phyloP scores from a whole-genome alignment of 2,797 vertebrate species.

The Morus bassanus region DNA sequence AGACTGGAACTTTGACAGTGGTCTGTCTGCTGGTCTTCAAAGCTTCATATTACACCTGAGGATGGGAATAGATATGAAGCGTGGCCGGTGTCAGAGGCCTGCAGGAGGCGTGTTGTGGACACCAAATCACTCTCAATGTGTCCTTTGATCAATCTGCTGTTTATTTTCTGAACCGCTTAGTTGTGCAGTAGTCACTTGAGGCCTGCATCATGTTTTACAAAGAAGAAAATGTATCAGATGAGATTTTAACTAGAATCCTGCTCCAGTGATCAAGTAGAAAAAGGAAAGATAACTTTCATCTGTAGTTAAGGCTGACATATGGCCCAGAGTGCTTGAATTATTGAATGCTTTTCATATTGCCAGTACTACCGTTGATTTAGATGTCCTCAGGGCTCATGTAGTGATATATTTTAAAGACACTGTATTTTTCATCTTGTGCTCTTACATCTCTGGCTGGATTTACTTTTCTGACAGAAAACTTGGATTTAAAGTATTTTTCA shows the following conservation, averaged over 20 bases:
- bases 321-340: conserved; percentile 10
- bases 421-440: background rate
- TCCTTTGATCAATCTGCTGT: background rate
- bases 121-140: background rate
- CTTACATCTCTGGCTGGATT: background rate
- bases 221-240: background rate
- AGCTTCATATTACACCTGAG: background rate
- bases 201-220: background rate
- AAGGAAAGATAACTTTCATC: conserved; percentile 9
- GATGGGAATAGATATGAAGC: background rate
- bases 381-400: background rate
- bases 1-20: background rate
- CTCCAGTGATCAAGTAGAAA: background rate
- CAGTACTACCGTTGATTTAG: background rate
- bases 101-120: background rate
- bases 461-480: conserved; percentile 19
- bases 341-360: background rate
- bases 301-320: conserved; percentile 5
- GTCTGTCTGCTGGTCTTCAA: background rate
- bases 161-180: background rate
- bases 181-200: background rate
- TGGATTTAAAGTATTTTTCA: conserved; percentile 10
- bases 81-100: fast-evolving
- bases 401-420: background rate
- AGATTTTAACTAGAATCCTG: background rate